These are phyloP conservation scores for Herminia tarsipennalis DNA, from an alignment of 2,888 invertebrate species.

Conservation along the genomic window DNA sequence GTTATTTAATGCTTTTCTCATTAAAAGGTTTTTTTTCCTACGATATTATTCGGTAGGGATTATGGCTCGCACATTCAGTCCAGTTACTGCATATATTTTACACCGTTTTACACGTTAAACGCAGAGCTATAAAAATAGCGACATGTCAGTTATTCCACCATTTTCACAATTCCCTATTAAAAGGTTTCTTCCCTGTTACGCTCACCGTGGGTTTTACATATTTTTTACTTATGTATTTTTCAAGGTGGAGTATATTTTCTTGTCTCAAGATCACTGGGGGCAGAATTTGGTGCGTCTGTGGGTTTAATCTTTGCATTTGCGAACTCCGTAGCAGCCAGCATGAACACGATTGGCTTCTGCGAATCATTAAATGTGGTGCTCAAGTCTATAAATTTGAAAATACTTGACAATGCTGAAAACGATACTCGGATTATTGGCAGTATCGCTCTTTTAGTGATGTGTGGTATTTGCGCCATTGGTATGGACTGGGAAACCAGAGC, in stretches of 20 bases:
- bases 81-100: no score
- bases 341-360: slow-evolving; percentile 99
- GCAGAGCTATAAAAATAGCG: no score
- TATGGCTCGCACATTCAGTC: no score
- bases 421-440: slow-evolving; percentile 94
- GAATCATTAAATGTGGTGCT: slow-evolving; percentile 94
- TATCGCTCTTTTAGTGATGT: slow-evolving; percentile 91
- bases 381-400: slow-evolving; percentile 85
- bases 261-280: slow-evolving; percentile 97
- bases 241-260: slow-evolving; percentile 98
- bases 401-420: slow-evolving; percentile 89
- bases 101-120: no score
- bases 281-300: slow-evolving; percentile 98
- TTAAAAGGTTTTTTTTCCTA: no score
- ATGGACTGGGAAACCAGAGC: slow-evolving; percentile 99
- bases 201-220: no score
- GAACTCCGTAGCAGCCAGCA: slow-evolving; percentile 97
- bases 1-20: no score
- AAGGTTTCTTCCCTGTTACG: no score
- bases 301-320: slow-evolving; percentile 98
- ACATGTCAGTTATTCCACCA: no score
- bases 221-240: no score
- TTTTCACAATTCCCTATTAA: no score
- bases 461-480: slow-evolving; percentile 94
- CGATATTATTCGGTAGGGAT: no score